phyloP scores from a whole-genome alignment of 2,113 vertebrate species.

The Seriola aureovittata region DNA sequence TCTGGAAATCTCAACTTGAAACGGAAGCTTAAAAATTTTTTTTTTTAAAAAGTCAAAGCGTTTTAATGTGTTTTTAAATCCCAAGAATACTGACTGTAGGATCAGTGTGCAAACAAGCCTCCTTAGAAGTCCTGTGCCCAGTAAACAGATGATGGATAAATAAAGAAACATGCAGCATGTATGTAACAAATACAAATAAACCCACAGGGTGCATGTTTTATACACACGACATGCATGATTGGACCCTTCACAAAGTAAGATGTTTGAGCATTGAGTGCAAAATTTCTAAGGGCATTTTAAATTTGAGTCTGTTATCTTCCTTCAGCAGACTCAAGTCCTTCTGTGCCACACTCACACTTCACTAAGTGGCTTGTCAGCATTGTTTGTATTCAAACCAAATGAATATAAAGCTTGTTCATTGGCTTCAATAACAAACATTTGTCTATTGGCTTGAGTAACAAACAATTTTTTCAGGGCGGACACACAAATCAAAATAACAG shows the following conservation, averaged over 20 bases:
- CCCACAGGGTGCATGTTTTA: background rate
- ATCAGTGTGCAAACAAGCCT: background rate
- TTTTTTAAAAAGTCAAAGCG: background rate
- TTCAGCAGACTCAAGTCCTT: conserved; percentile 53
- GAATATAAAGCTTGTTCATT: conserved; percentile 37
- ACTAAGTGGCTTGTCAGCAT: conserved; percentile 63
- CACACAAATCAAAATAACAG: conserved; percentile 37
- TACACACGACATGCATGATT: background rate
- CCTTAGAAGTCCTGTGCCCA: background rate
- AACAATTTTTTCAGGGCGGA: conserved; percentile 17
- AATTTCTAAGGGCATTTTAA: conserved; percentile 30
- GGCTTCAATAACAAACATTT: conserved; percentile 34
- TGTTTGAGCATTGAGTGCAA: background rate
- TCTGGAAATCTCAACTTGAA: conserved; percentile 35
- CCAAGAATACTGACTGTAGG: background rate
- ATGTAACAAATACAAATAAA: conserved; percentile 1
- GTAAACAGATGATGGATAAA: background rate
- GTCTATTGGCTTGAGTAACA: conserved; percentile 43
- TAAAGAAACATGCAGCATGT: background rate
- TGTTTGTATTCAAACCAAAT: conserved; percentile 62
- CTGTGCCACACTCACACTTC: conserved; percentile 22
- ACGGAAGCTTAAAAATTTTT: background rate
- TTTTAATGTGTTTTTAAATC: conserved; percentile 16
- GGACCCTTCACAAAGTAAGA: conserved; percentile 6
- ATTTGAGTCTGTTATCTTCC: conserved; percentile 51